Evolutionary conservation across 2,888 invertebrate species (phyloP).

Genomic region (Hirtodrosophila alboralis): DNA sequence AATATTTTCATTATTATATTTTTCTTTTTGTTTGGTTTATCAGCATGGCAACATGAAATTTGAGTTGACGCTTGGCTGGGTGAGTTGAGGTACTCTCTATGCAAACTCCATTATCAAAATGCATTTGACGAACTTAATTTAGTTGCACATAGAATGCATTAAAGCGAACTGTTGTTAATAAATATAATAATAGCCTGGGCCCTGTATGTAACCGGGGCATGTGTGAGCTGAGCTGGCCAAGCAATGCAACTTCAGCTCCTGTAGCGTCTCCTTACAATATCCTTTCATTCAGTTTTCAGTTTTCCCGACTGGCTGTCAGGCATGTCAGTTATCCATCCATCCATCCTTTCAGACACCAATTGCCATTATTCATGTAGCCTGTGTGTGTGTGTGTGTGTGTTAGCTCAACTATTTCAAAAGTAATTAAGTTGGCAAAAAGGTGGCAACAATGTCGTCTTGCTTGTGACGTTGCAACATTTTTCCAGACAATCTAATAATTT

Average conservation of each 20-base stretch:
- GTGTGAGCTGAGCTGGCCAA: slow-evolving; percentile 3
- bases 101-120: slow-evolving; percentile 51
- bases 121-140: slow-evolving; percentile 36
- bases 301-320: slow-evolving; percentile 14
- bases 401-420: slow-evolving; percentile 71
- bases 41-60: slow-evolving; percentile 28
- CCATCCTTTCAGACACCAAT: slow-evolving; percentile 32
- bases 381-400: slow-evolving; percentile 31
- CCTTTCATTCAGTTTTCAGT: not conserved
- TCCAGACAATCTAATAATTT: slow-evolving; percentile 74
- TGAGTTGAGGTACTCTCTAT: not conserved
- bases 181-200: slow-evolving; percentile 45
- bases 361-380: slow-evolving; percentile 44
- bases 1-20: slow-evolving; percentile 9
- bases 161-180: slow-evolving; percentile 20
- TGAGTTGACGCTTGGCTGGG: slow-evolving; percentile 15
- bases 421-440: slow-evolving; percentile 73
- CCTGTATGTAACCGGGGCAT: slow-evolving; percentile 14
- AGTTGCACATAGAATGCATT: slow-evolving; percentile 37
- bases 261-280: too few relatives aligned
- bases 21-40: slow-evolving; percentile 14
- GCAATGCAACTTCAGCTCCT: too few relatives aligned
- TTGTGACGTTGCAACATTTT: slow-evolving; percentile 48
- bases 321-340: slow-evolving; percentile 20
- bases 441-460: slow-evolving; percentile 46